Percentiles rank a stretch among this genome's conserved stretches.
phyloP scores from a whole-genome alignment of 2,113 vertebrate species.

The Cettia cetti region DNA sequence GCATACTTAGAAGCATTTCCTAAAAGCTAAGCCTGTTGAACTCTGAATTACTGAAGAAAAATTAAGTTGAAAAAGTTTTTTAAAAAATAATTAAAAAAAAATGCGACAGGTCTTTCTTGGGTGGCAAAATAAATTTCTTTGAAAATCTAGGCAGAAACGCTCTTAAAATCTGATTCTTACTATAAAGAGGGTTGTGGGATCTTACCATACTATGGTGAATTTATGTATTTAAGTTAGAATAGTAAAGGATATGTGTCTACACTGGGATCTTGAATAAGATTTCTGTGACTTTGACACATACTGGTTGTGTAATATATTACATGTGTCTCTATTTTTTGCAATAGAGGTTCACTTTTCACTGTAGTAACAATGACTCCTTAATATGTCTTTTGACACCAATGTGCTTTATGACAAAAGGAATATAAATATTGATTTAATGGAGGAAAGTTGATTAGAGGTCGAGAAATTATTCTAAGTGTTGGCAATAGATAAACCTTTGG shows the following conservation, averaged over 20 bases:
- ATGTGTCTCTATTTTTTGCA: not conserved
- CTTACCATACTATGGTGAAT: not conserved
- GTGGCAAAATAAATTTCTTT: not conserved
- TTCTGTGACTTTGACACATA: not conserved
- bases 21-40: not conserved
- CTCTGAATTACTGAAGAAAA: not conserved
- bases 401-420: not conserved
- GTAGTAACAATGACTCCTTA: not conserved
- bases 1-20: not conserved
- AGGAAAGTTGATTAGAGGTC: not conserved
- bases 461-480: not conserved
- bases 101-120: fast-evolving
- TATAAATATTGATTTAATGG: not conserved
- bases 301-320: not conserved
- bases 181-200: not conserved
- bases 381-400: not conserved
- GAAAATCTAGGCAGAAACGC: not conserved
- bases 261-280: not conserved
- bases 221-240: not conserved
- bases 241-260: not conserved
- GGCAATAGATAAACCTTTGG: not conserved
- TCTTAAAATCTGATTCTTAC: not conserved
- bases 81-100: not conserved
- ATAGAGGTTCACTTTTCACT: not conserved
- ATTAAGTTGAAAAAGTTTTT: not conserved